A percentile compares a stretch with the other conserved stretches of the same genome.
These are phyloP conservation scores for Paracanthobrama guichenoti DNA, from an alignment of 2,113 vertebrate species.

Conservation along the genomic window DNA sequence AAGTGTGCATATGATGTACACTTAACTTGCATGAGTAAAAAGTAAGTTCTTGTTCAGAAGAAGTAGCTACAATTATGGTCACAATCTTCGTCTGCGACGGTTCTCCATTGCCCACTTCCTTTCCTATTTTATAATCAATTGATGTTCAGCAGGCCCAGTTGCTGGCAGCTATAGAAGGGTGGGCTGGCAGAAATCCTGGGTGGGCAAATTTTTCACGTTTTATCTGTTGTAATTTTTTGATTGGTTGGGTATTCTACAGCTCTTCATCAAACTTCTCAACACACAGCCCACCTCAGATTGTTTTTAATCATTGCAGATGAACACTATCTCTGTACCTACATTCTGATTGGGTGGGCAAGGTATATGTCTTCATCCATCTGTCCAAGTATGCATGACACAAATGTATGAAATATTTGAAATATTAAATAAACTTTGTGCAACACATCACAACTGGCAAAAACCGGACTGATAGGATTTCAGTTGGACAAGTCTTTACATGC, in stretches of 20 bases:
- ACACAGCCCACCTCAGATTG: too few species aligned
- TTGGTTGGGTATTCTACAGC: too few species aligned
- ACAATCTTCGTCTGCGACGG: not conserved
- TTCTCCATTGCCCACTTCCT: not conserved
- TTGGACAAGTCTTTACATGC: not conserved
- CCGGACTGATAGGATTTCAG: not conserved
- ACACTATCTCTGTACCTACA: too few species aligned
- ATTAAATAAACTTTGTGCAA: not conserved
- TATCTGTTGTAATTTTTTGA: too few species aligned
- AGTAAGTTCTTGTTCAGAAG: not conserved
- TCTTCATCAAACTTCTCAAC: too few species aligned
- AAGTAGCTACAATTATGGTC: not conserved
- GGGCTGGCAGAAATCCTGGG: too few species aligned
- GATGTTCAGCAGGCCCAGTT: not conserved
- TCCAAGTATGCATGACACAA: not conserved
- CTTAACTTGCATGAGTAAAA: too few species aligned
- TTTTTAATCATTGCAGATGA: too few species aligned
- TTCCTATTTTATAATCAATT: not conserved
- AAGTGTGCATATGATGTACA: too few species aligned
- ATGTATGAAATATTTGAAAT: not conserved
- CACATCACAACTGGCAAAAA: not conserved
- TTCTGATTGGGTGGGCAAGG: too few species aligned
- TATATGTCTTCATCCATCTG: not conserved
- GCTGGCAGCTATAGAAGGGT: too few species aligned
- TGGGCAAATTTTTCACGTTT: too few species aligned